Base-by-base conservation (phyloP, 2,888 invertebrate genomes). In the Meteorus cinctellus region DNA sequence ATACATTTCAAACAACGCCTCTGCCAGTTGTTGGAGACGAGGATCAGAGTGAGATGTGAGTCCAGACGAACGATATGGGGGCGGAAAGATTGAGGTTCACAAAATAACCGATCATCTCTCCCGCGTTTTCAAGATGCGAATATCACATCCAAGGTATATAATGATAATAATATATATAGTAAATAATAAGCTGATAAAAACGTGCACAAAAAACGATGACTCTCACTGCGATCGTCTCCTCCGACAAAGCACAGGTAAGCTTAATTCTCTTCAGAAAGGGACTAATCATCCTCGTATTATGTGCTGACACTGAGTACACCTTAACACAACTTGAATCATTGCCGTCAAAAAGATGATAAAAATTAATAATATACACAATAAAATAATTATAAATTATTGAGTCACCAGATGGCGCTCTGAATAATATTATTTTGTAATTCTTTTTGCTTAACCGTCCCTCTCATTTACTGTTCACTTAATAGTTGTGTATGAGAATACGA, bases 1-100 rank as follows among this genome's bases (percentile, higher is more conserved):
- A 85, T 89, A 89, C 89, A 89, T 88, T 89, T 89, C 88, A 88
- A 89, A 89, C 88, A 88, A 88, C 86, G 87, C 85, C 86, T 86
- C 84, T 41, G 86, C 86, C 83, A 85, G 85, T 83, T 81, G 83
- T 87, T 79, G 84, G 83, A 85, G 87, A 84, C 80, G 85, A 87
- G 81, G 84, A 88, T 86, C 86, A 80, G 79, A 81, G 79, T 82
- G 82, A 81, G 81, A 80, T 79, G 75, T 55, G 62, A 76, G 80
- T 83, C 80, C 80, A 80, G 80, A 80, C 70, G 72, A 51, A 65
- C 16, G 36, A 19, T 45, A 68, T 24, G 68, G 24, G 34, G 68
- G 45, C 24, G 66, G 24, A 34, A 59, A 31, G 36, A 24, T 34
- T 27, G 16, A n/a, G n/a, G 16, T 48, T 5, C 48, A 48, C 48